Evolutionary conservation across 2,888 invertebrate species (phyloP).

Genomic region (Lepidochrysops patricia): DNA sequence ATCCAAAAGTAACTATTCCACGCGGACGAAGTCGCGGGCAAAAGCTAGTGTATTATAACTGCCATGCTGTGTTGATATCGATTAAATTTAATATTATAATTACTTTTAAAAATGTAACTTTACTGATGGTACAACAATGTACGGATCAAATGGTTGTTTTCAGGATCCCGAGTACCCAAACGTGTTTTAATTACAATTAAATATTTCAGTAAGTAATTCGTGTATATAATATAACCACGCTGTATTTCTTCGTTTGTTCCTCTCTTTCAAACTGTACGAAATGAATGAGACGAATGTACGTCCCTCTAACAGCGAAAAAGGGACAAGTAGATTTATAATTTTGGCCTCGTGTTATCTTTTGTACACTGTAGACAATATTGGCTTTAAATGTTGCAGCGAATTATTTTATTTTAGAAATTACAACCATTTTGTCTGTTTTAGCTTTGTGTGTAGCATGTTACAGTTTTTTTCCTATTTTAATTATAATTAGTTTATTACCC

Average conservation of each 20-base stretch:
- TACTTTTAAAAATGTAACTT: not conserved
- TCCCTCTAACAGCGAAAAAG: not conserved
- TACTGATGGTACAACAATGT: constrained; percentile 19
- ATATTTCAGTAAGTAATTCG: constrained; percentile 49
- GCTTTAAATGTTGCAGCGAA: constrained; percentile 13
- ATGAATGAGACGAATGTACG: not conserved
- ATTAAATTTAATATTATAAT: no score
- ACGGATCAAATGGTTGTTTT: constrained; percentile 69
- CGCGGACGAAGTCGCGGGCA: no score
- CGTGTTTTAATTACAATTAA: constrained; percentile 56
- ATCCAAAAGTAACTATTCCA: no score
- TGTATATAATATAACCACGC: constrained; percentile 25
- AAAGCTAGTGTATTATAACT: no score
- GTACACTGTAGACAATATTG: constrained; percentile 14
- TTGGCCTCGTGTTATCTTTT: constrained; percentile 7
- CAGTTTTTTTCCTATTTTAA: no score
- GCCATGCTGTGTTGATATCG: no score
- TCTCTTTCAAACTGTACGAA: not conserved
- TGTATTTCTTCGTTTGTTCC: not conserved
- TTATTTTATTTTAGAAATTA: constrained; percentile 19
- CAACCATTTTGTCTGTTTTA: constrained; percentile 68
- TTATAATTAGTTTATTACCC: not conserved
- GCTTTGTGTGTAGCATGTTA: constrained; percentile 50
- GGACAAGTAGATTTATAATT: constrained; percentile 14
- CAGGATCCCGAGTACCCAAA: constrained; percentile 69